Percentiles rank a stretch among this genome's conserved stretches.
phyloP scores from a whole-genome alignment of 2,113 vertebrate genomes.

The Stigmatopora nigra region DNA sequence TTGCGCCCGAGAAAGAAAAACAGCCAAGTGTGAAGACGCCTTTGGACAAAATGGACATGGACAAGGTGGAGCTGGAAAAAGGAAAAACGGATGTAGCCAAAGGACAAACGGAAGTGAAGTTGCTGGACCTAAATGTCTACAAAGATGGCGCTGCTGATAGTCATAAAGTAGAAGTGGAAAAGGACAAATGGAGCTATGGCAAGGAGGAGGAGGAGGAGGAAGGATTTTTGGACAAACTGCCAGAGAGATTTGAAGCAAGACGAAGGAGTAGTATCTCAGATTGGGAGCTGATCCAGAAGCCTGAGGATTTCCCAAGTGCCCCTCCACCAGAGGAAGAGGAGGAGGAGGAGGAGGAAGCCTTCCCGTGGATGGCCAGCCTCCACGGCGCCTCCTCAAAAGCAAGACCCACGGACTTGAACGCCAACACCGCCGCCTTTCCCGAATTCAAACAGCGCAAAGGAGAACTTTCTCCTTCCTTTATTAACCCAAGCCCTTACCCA shows the following conservation, averaged over 20 bases:
- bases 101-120: neutral
- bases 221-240: slow-evolving; percentile 42
- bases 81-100: neutral
- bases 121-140: slow-evolving; percentile 19
- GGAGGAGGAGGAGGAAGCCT: slow-evolving; percentile 43
- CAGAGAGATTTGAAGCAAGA: slow-evolving; percentile 56
- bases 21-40: slow-evolving; percentile 23
- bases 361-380: slow-evolving; percentile 54
- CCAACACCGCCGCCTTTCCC: slow-evolving; percentile 60
- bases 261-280: slow-evolving; percentile 62
- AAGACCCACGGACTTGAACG: slow-evolving; percentile 67
- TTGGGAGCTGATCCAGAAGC: slow-evolving; percentile 58
- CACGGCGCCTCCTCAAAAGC: slow-evolving; percentile 67
- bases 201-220: slow-evolving; percentile 31
- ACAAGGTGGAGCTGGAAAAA: slow-evolving; percentile 17
- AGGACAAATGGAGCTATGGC: neutral
- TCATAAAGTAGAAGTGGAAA: slow-evolving; percentile 27
- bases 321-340: slow-evolving; percentile 44
- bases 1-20: slow-evolving; percentile 29
- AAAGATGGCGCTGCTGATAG: slow-evolving; percentile 29
- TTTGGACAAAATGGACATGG: slow-evolving; percentile 16
- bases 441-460: slow-evolving; percentile 78
- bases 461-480: slow-evolving; percentile 90
- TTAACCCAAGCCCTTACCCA: slow-evolving; percentile 82
- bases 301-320: slow-evolving; percentile 49